Evolutionary conservation across 2,888 invertebrate genomes (phyloP).

Genomic region (Epirrhoe alternata): DNA sequence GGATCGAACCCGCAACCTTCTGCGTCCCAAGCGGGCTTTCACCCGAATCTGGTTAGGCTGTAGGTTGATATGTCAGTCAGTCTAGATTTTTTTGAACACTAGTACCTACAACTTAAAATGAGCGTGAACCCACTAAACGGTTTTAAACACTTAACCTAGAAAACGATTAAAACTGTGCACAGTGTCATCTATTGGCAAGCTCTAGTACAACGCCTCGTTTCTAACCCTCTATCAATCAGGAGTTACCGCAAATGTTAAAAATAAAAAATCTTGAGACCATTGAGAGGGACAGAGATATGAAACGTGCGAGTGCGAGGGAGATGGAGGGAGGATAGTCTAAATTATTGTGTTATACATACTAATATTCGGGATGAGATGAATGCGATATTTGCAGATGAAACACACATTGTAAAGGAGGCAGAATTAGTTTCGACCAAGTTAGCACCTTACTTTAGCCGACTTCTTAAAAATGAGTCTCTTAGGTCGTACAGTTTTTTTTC

Average conservation of each 20-base stretch:
- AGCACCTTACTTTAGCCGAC: too few species aligned
- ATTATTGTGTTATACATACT: constrained; percentile 79
- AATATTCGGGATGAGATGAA: constrained; percentile 64
- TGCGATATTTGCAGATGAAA: constrained; percentile 32
- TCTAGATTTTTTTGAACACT: too few species aligned
- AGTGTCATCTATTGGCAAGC: constrained; percentile 10
- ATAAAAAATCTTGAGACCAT: constrained; percentile 8
- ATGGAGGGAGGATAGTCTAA: constrained; percentile 65
- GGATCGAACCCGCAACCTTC: too few species aligned
- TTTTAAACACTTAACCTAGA: too few species aligned
- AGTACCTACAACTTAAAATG: too few species aligned
- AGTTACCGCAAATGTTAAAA: constrained; percentile 16
- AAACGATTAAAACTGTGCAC: background rate
- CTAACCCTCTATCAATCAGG: constrained; percentile 16
- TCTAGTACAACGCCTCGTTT: background rate
- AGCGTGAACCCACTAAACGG: too few species aligned
- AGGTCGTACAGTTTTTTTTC: too few species aligned
- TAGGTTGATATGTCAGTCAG: too few species aligned
- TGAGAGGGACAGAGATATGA: constrained; percentile 6
- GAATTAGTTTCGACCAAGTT: too few species aligned
- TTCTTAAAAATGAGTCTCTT: too few species aligned
- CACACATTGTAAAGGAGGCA: constrained; percentile 1
- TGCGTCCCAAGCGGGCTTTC: too few species aligned
- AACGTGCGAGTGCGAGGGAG: constrained; percentile 43
- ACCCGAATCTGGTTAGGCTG: too few species aligned